A percentile compares a stretch with the other conserved stretches of the same genome.
Conservation (phyloP, 2,797 vertebrate genomes). For the Acomys russatus region DNA sequence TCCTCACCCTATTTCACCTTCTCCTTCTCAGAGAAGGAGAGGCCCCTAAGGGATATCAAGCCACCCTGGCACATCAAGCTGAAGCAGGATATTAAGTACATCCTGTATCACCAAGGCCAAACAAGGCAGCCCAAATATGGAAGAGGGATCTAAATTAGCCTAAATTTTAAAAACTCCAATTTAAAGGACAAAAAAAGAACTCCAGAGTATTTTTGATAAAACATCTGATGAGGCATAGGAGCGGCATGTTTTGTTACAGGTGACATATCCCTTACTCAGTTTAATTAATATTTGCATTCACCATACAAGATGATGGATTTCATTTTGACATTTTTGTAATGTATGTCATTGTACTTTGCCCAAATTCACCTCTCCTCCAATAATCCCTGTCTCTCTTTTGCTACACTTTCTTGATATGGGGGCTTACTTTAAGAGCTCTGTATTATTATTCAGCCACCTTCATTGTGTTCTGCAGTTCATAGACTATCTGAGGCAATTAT, state of each 20-base stretch:
- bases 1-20: too few relatives aligned
- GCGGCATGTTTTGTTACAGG: neutral
- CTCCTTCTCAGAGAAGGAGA: too few relatives aligned
- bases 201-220: neutral
- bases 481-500: neutral
- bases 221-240: neutral
- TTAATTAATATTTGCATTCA: neutral
- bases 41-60: too few relatives aligned
- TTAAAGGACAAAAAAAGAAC: neutral
- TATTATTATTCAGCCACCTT: neutral
- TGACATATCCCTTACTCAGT: neutral
- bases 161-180: neutral
- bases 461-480: neutral
- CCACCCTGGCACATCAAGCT: too few relatives aligned
- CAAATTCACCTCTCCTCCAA: neutral
- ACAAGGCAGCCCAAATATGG: too few relatives aligned
- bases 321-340: neutral
- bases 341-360: neutral
- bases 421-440: conserved; percentile 7
- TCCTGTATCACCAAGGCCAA: too few relatives aligned
- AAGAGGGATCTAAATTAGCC: too few relatives aligned
- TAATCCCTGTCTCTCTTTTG: neutral
- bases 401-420: conserved; percentile 29
- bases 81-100: too few relatives aligned
- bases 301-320: neutral